These are phyloP conservation scores for Lepilemur ruficaudatus DNA, from an alignment of 2,797 vertebrate species.

Conservation along the genomic window DNA sequence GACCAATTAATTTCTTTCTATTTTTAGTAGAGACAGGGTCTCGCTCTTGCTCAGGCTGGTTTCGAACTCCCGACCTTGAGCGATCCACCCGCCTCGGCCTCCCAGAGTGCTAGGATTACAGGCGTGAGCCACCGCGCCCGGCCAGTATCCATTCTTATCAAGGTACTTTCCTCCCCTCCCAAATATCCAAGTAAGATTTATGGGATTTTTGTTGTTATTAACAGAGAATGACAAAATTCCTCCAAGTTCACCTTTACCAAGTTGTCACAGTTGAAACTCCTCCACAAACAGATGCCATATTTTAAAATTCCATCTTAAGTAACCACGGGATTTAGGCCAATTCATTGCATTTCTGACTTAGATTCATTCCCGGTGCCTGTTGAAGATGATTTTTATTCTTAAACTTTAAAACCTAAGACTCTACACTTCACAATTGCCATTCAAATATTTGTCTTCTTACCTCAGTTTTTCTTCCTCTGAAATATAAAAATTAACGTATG, in stretches of 20 bases:
- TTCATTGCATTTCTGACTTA: conserved; percentile 19
- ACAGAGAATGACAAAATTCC: conserved; percentile 42
- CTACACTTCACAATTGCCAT: not conserved
- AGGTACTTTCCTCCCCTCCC: not conserved
- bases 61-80: too few species aligned
- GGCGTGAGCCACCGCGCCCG: too few species aligned
- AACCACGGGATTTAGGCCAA: not conserved
- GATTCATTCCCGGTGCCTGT: not conserved
- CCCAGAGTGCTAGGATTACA: too few species aligned
- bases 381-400: conserved; percentile 17
- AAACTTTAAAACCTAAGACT: conserved; percentile 24
- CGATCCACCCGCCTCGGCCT: too few species aligned
- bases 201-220: not conserved
- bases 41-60: too few species aligned
- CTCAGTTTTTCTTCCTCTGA: conserved; percentile 20
- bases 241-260: conserved; percentile 23
- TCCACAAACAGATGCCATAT: conserved; percentile 37
- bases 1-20: too few species aligned
- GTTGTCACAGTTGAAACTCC: conserved; percentile 28
- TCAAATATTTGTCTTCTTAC: not conserved
- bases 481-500: conserved; percentile 10
- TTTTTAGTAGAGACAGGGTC: too few species aligned
- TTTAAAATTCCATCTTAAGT: conserved; percentile 50
- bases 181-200: conserved; percentile 33
- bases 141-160: not conserved